Percentiles rank a stretch among this genome's conserved stretches.
Evolutionary conservation across 2,113 vertebrate species (phyloP).

Genomic region (Limanda limanda): DNA sequence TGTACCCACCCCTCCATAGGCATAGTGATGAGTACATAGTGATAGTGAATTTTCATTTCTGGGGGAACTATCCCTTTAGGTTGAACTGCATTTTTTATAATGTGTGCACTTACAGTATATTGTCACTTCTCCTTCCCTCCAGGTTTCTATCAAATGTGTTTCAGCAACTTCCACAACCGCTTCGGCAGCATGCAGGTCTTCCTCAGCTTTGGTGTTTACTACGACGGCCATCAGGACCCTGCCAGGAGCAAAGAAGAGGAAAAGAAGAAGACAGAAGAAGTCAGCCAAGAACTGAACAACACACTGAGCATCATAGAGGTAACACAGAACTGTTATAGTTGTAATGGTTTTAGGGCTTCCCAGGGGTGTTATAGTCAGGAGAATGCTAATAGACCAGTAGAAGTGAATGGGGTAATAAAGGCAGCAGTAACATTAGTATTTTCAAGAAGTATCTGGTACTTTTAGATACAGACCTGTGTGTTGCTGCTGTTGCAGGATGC

Average conservation of each 20-base stretch:
- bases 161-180: constrained; percentile 91
- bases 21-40: too few species aligned
- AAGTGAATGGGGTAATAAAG: not conserved
- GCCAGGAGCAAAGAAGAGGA: constrained; percentile 58
- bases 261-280: constrained; percentile 65
- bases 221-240: constrained; percentile 72
- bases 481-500: constrained; percentile 75
- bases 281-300: constrained; percentile 85
- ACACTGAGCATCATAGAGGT: constrained; percentile 90
- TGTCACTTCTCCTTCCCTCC: constrained; percentile 18
- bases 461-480: not conserved
- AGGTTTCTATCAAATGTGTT: constrained; percentile 97
- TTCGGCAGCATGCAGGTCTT: constrained; percentile 91
- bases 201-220: constrained; percentile 93
- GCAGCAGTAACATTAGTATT: not conserved
- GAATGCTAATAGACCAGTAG: not conserved
- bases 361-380: too few species aligned
- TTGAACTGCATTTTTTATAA: not conserved
- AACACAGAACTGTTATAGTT: not conserved
- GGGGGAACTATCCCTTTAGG: too few species aligned
- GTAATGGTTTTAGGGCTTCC: not conserved
- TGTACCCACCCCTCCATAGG: too few species aligned
- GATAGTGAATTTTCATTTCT: too few species aligned
- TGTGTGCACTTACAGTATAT: not conserved
- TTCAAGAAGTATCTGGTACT: not conserved